Base-by-base conservation (phyloP, 2,888 invertebrate genomes). In the Watsonalla cultraria region DNA sequence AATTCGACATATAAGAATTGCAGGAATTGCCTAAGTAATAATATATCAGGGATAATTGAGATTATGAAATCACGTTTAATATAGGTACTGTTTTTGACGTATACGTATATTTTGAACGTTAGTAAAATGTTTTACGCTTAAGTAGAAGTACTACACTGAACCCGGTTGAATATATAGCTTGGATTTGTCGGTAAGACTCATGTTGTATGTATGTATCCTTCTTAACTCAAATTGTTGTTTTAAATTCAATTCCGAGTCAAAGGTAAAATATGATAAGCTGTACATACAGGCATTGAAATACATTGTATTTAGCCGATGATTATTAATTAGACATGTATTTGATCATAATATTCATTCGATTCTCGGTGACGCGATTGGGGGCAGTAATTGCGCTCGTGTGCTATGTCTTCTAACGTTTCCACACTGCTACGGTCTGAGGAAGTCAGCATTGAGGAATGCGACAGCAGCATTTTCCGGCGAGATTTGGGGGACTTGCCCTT, bases 401-500 rank as follows among this genome's bases (percentile, higher is more conserved):
- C 71, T 61, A 73, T 64, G 56, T 80, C 86, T 51, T 90, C 88
- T 57, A 89, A 65, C 1, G 90, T 90, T 65, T 91, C 91, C 50
- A 88, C 67, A 62, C 89, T 88, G 71, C 90, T 90, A 60, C 90
- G 84, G 56, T 90, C 90, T 2, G 90, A 87, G 46, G 89, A 89
- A 45, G 84, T 84, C 50, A 84, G 68, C 46, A 82, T 76, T 46
- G 42, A 11, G 5, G 82, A 80, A 56, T 85, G 86, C 48, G 83
- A 70, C 58, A 79, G 74, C 65, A 83, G 66, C 56, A 85, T 78
- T 67, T 82, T 88, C 63, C 87, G 78, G 59, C 88, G 84, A 63
- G 81, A 70, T 75, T 83, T 88, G 72, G 93, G 93, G 90, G 92
- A 92, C 90, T 93, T 93, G 90, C 93, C 93, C 87, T 90, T 92